A percentile compares a stretch with the other conserved stretches of the same genome.
Conservation (phyloP, 2,888 invertebrate species). For the Cactoblastis cactorum region DNA sequence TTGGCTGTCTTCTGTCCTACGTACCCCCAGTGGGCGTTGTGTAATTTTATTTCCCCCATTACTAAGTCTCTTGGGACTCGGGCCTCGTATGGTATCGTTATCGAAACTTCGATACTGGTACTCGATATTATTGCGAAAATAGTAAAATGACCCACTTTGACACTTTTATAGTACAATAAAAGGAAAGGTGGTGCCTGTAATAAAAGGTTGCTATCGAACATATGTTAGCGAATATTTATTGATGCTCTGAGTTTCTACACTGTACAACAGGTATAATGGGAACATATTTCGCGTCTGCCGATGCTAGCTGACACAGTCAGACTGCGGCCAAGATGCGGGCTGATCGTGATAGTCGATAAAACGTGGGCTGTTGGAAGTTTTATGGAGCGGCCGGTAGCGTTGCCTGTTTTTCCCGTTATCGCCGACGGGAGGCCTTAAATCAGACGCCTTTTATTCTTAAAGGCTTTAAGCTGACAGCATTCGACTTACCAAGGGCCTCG, state of each 20-base stretch:
- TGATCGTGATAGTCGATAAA: slow-evolving; percentile 60
- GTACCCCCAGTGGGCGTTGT: slow-evolving; percentile 50
- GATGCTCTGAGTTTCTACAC: slow-evolving; percentile 39
- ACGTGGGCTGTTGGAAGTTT: slow-evolving; percentile 63
- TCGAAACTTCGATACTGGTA: slow-evolving; percentile 31
- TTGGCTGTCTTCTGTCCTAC: slow-evolving; percentile 54
- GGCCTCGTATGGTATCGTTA: slow-evolving; percentile 40
- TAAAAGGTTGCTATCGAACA: slow-evolving; percentile 22
- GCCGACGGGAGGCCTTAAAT: slow-evolving; percentile 64
- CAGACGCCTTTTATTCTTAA: slow-evolving; percentile 64
- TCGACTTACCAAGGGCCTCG: slow-evolving; percentile 34
- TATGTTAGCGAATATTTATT: slow-evolving; percentile 41
- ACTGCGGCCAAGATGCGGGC: slow-evolving; percentile 60
- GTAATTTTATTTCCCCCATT: slow-evolving; percentile 58
- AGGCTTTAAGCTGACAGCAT: slow-evolving; percentile 51
- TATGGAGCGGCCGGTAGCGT: slow-evolving; percentile 60
- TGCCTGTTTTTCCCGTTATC: slow-evolving; percentile 69
- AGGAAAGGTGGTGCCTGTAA: slow-evolving; percentile 3
- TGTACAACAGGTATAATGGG: slow-evolving; percentile 58
- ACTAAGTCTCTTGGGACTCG: slow-evolving; percentile 41
- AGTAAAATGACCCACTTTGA: slow-evolving; percentile 2
- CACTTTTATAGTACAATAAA: slow-evolving; percentile 4
- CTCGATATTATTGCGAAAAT: not conserved
- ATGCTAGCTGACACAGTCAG: slow-evolving; percentile 54
- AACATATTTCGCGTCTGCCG: slow-evolving; percentile 58